Conservation (phyloP, 30 jellyfish, hydroid and myxozoan species). For the Aurelia sp. region DNA sequence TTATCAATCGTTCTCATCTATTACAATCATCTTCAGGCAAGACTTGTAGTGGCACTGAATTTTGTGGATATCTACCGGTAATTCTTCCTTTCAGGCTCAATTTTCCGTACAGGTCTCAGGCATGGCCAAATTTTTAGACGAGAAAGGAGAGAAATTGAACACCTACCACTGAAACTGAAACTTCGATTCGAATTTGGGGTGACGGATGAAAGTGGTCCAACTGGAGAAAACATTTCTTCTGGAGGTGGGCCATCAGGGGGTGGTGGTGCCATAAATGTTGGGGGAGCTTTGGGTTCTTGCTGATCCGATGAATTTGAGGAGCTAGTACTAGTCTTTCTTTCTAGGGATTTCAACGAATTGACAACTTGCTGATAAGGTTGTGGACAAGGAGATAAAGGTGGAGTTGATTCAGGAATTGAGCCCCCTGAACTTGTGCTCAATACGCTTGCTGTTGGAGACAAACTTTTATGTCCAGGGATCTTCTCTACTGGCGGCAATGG, state of each 20-base stretch:
- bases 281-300: slow-evolving; percentile 52
- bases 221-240: slow-evolving; percentile 67
- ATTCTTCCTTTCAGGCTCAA: too few relatives aligned
- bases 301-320: slow-evolving; percentile 17
- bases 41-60: too few relatives aligned
- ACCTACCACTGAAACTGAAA: slow-evolving; percentile 23
- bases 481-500: slow-evolving; percentile 57
- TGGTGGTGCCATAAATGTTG: slow-evolving; percentile 73
- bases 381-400: slow-evolving; percentile 13
- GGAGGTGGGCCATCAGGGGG: slow-evolving; percentile 88
- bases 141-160: too few relatives aligned
- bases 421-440: slow-evolving; percentile 18
- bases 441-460: slow-evolving; percentile 30
- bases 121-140: too few relatives aligned
- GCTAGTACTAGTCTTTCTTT: slow-evolving; percentile 7
- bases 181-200: slow-evolving; percentile 18
- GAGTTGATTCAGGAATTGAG: slow-evolving; percentile 12
- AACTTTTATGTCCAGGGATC: neutral
- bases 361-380: too few relatives aligned
- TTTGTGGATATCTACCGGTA: too few relatives aligned
- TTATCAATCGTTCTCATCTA: too few relatives aligned
- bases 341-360: slow-evolving; percentile 3
- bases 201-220: slow-evolving; percentile 50
- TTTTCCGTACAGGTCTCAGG: too few relatives aligned
- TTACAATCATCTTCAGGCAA: too few relatives aligned